These are phyloP conservation scores for Pipistrellus kuhlii DNA, from an alignment of 2,797 vertebrate genomes.

Conservation along the genomic window DNA sequence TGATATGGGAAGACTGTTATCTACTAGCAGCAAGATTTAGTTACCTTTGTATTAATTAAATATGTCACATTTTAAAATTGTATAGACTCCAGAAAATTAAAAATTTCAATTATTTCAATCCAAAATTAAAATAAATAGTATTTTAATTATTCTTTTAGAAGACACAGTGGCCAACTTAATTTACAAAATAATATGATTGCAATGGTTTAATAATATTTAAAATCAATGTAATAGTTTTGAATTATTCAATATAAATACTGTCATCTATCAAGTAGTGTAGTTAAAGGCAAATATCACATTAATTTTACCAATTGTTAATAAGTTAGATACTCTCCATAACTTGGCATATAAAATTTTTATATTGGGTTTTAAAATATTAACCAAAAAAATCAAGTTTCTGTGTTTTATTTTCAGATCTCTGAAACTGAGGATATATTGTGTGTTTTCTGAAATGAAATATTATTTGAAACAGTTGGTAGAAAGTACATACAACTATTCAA, in stretches of 20 bases:
- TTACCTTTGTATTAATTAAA: not conserved
- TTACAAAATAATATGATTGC: constrained; percentile 18
- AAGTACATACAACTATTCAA: not conserved
- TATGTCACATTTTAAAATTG: not conserved
- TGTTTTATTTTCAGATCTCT: not conserved
- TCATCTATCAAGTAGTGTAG: not conserved
- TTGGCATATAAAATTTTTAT: constrained; percentile 4
- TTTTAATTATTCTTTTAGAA: constrained; percentile 53
- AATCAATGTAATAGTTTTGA: not conserved
- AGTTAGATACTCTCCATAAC: not conserved
- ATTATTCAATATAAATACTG: constrained; percentile 24
- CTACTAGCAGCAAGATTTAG: constrained; percentile 9
- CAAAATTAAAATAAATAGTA: constrained; percentile 49
- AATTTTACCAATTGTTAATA: constrained; percentile 41
- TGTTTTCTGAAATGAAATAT: not conserved
- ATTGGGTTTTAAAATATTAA: constrained; percentile 45
- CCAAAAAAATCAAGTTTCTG: constrained; percentile 20
- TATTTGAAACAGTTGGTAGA: constrained; percentile 17
- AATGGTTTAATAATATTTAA: constrained; percentile 36
- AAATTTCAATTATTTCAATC: constrained; percentile 1
- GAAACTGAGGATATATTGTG: not conserved
- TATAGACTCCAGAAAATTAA: not conserved
- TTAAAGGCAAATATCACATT: constrained; percentile 38
- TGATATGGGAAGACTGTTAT: not conserved
- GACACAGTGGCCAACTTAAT: not conserved